Percentiles rank a stretch among this genome's conserved stretches.
Conservation (phyloP, 2,113 vertebrate genomes). For the Erythrocercus mccallii region DNA sequence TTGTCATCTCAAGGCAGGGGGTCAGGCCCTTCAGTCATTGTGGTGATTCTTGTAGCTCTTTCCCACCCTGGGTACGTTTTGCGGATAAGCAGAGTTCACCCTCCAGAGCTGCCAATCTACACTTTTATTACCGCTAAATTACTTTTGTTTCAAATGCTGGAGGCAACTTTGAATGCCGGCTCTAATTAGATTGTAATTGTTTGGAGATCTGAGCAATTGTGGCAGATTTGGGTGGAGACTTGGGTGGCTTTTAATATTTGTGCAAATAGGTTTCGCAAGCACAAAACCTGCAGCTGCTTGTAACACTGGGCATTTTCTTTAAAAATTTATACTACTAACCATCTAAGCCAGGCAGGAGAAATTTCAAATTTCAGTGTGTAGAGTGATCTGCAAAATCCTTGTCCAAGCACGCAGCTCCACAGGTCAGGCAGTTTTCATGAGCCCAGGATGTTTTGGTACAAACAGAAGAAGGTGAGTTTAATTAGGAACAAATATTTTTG, state of each 20-base stretch:
- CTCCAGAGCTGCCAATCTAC: conserved; percentile 57
- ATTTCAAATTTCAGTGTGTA: background rate
- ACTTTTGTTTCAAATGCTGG: conserved; percentile 63
- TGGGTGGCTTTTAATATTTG: background rate
- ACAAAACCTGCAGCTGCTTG: background rate
- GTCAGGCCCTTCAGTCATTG: conserved; percentile 19
- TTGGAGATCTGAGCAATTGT: conserved; percentile 42
- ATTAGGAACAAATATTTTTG: background rate
- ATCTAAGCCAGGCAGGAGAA: background rate
- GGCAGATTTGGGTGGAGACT: conserved; percentile 30
- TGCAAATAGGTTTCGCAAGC: background rate
- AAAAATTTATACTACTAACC: background rate
- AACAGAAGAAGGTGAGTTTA: background rate
- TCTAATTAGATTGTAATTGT: conserved; percentile 64
- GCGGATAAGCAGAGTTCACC: background rate
- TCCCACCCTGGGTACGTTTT: background rate
- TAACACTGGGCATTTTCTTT: background rate
- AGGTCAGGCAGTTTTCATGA: background rate
- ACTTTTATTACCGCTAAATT: conserved; percentile 63
- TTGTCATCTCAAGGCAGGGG: conserved; percentile 31
- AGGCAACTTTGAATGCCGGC: conserved; percentile 54
- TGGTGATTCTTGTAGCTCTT: background rate
- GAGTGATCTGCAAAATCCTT: background rate
- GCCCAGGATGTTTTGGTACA: background rate
- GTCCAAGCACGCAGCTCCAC: background rate